A percentile compares a stretch with the other conserved stretches of the same genome.
Evolutionary conservation across 2,888 invertebrate species (phyloP).

Genomic region (Zelleria hepariella): DNA sequence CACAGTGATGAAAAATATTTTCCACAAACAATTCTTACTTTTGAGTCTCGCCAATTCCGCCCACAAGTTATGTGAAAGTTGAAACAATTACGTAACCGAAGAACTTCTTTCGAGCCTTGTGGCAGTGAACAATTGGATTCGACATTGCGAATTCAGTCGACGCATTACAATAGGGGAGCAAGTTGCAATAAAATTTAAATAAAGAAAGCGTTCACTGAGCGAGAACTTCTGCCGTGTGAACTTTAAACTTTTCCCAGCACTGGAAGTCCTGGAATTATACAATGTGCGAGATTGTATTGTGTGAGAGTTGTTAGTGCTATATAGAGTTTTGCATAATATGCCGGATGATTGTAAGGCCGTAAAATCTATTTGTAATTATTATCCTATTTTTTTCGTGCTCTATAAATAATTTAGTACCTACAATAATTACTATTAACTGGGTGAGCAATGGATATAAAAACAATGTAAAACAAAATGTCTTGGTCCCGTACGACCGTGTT

Average conservation of each 20-base stretch:
- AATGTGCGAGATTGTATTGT: no score
- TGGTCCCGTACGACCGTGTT: no score
- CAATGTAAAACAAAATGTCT: no score
- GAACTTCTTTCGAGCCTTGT: not conserved
- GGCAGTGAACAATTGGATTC: conserved; percentile 53
- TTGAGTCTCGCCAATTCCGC: not conserved
- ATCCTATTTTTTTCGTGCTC: no score
- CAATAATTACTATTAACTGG: not conserved
- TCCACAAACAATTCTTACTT: not conserved
- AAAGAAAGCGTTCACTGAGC: conserved; percentile 62
- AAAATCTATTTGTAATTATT: no score
- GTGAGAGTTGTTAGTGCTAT: no score
- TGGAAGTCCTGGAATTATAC: conserved; percentile 36
- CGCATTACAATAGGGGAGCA: conserved; percentile 59
- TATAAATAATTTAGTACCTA: no score
- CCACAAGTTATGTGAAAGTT: not conserved
- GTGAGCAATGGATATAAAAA: no score
- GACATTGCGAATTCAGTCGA: conserved; percentile 50
- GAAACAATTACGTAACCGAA: conserved; percentile 1
- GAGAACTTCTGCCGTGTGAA: conserved; percentile 62
- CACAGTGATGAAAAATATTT: not conserved
- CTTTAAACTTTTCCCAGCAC: conserved; percentile 69
- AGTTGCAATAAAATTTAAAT: conserved; percentile 73
- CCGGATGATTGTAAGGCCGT: no score
- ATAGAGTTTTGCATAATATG: no score